These are phyloP conservation scores for Equus quagga DNA, from an alignment of 2,113 vertebrate species.

Conservation along the genomic window DNA sequence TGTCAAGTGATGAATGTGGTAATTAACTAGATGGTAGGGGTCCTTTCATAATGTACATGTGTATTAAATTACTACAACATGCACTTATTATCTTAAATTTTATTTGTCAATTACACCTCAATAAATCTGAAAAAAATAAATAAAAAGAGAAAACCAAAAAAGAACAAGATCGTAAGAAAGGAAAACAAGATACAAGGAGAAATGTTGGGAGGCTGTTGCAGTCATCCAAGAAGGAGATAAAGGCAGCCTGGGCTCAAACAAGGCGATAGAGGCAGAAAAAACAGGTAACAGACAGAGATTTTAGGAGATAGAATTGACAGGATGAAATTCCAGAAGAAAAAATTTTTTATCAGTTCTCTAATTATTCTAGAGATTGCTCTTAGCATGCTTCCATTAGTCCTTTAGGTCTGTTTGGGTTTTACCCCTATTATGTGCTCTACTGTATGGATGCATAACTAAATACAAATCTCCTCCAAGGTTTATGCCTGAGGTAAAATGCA, in stretches of 20 bases:
- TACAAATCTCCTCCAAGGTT: not conserved
- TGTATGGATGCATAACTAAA: not conserved
- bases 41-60: not conserved
- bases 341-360: not conserved
- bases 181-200: not conserved
- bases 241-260: not conserved
- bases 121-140: not conserved
- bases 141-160: not conserved
- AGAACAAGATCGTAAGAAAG: not conserved
- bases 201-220: accelerated
- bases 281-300: not conserved
- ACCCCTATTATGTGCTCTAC: not conserved
- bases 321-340: not conserved
- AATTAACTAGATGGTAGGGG: not conserved
- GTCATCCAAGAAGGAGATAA: not conserved
- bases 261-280: not conserved
- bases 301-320: not conserved
- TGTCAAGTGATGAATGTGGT: not conserved
- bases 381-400: not conserved
- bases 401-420: not conserved
- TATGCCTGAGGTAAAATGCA: not conserved
- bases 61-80: not conserved
- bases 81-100: not conserved
- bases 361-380: not conserved
- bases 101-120: not conserved